Evolutionary conservation across 2,888 invertebrate genomes (phyloP), one percentile per base, ranked within the genome.

Genomic region (Clanis bilineata): DNA sequence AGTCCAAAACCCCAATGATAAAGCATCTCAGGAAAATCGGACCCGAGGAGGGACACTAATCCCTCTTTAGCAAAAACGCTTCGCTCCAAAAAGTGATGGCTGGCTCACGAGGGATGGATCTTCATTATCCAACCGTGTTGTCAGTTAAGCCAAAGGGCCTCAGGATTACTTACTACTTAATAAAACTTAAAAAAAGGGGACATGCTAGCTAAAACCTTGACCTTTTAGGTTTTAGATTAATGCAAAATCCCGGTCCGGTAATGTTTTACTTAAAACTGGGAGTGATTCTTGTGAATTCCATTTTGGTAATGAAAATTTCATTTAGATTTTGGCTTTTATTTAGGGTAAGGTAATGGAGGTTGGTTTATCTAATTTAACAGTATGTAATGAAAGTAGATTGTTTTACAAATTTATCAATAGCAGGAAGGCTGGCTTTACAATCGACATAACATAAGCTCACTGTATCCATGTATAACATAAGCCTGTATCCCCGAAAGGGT

Each of bases 1-100:
- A 86, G 89, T 83, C 85, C 84, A 83, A 86, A 87, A 85, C 85
- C 90, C 90, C 88, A 91, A 91, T 91, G 91, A 92, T 90, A 91
- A 91, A 91, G 90, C 91, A 90, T 90, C 90, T 89, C 83, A 86
- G 89, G 86, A 90, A 88, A 88, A 88, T 88, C 86, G 86, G 81
- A 86, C 84, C 77, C 77, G 84, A 81, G 82, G 82, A 88, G 92
- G 90, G 90, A 88, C 82, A 86, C 86, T 92, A 91, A 92, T 91
- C 92, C 91, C 90, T 90, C 90, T 91, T 91, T 90, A 90, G 90
- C 90, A 91, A 92, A 92, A 92, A 92, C 92, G 90, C 90, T 90
- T 84, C 86, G 86, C 83, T 86, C 90, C 87, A 91, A 91, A 92
- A 91, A 91, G 89, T 90, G 90, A 90, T 88, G 90, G 90, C 82